Conservation (phyloP, 2,113 vertebrate genomes). For the Entomyzon cyanotis region DNA sequence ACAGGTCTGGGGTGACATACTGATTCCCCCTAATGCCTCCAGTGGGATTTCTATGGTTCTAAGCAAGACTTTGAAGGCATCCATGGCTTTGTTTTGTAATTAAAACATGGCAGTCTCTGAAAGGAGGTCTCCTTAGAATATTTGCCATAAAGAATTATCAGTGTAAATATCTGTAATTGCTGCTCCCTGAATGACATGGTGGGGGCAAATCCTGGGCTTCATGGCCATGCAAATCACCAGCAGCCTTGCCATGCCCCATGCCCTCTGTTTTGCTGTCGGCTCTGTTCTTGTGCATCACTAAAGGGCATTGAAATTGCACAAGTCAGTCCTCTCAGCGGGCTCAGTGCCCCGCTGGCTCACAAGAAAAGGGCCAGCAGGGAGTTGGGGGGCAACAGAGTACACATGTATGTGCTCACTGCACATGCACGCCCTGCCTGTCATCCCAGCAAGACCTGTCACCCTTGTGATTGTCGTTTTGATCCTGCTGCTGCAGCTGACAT, state of each 20-base stretch:
- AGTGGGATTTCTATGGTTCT: not conserved
- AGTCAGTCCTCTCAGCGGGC: conserved; percentile 37
- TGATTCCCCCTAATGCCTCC: not conserved
- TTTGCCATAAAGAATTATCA: not conserved
- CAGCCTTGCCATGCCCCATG: not conserved
- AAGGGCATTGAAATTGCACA: conserved; percentile 63
- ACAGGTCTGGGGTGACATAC: not conserved
- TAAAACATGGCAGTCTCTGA: not conserved
- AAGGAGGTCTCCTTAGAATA: not conserved
- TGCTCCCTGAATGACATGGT: not conserved
- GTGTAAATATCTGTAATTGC: not conserved
- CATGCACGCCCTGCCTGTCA: conserved; percentile 51
- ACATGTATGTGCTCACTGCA: conserved; percentile 52
- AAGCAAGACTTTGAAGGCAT: not conserved
- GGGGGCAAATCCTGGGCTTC: not conserved
- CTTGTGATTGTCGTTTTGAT: conserved; percentile 53
- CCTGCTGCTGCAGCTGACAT: conserved; percentile 31
- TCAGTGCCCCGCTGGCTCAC: conserved; percentile 10
- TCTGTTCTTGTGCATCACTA: conserved; percentile 52
- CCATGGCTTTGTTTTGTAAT: not conserved
- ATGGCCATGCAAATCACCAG: not conserved
- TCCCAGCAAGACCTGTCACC: conserved; percentile 43
- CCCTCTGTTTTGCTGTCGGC: conserved; percentile 37
- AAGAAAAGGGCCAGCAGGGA: conserved; percentile 56
- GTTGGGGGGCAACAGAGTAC: conserved; percentile 50